phyloP scores from a whole-genome alignment of 2,113 vertebrate species.

The Columba janthina region DNA sequence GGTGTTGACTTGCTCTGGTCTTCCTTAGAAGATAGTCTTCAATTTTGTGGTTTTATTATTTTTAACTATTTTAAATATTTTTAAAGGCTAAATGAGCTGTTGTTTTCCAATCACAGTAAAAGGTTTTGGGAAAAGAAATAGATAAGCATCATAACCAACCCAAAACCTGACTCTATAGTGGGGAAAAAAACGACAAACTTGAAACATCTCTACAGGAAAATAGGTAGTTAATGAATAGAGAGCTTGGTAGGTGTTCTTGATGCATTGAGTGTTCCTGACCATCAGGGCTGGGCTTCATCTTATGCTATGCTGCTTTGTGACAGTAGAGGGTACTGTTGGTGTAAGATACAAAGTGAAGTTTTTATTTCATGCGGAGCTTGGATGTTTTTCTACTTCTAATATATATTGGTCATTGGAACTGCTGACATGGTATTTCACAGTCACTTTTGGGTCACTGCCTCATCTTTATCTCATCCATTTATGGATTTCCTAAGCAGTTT shows the following conservation, averaged over 20 bases:
- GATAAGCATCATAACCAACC: neutral
- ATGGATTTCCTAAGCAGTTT: neutral
- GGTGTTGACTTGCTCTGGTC: neutral
- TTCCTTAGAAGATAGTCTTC: neutral
- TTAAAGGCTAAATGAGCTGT: neutral
- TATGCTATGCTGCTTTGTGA: neutral
- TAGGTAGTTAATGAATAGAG: neutral
- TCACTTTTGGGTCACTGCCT: neutral
- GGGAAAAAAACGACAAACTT: neutral
- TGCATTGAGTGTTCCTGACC: fast-evolving
- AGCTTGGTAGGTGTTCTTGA: neutral
- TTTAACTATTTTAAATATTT: neutral
- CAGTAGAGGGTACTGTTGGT: conserved; percentile 66
- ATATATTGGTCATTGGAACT: neutral
- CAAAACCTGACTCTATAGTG: neutral
- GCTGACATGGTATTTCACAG: neutral
- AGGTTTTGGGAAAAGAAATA: neutral
- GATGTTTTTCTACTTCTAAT: neutral
- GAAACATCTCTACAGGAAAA: neutral
- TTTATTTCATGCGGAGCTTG: neutral
- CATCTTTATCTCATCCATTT: neutral
- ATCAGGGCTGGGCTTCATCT: neutral
- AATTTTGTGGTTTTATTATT: neutral
- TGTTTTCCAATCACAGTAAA: neutral
- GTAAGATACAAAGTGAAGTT: neutral